phyloP scores from a whole-genome alignment of 2,113 vertebrate species.

The Myotis davidii region DNA sequence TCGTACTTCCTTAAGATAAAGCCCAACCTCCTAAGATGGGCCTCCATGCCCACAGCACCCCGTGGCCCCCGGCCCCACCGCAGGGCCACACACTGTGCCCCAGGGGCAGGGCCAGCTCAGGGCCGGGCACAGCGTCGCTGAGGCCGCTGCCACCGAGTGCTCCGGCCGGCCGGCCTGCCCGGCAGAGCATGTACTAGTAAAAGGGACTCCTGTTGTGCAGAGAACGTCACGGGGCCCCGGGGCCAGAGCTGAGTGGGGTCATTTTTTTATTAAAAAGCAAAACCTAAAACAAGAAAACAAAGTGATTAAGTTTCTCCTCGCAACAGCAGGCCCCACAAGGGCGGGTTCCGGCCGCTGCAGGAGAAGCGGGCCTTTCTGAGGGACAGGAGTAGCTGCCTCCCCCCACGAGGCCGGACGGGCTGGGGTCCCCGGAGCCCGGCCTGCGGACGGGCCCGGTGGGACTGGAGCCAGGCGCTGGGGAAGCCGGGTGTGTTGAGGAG shows the following conservation, averaged over 20 bases:
- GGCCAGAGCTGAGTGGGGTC: background rate
- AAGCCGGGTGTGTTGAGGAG: accelerated
- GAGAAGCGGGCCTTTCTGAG: background rate
- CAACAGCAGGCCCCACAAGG: background rate
- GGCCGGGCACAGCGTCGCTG: background rate
- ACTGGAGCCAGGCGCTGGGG: background rate
- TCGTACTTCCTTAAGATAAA: background rate
- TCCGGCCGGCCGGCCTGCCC: background rate
- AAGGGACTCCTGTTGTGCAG: background rate
- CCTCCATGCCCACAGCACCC: accelerated
- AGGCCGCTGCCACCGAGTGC: background rate
- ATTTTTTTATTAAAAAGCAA: slow-evolving; percentile 72
- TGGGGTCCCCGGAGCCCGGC: background rate
- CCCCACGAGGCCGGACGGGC: background rate
- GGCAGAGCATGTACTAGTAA: background rate
- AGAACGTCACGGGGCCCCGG: background rate
- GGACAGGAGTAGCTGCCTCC: slow-evolving; percentile 22
- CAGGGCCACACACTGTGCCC: accelerated
- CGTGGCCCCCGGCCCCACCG: accelerated
- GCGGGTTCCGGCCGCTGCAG: accelerated
- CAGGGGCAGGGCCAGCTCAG: background rate
- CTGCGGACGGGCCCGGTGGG: background rate
- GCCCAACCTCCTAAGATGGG: background rate
- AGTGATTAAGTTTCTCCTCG: slow-evolving; percentile 60
- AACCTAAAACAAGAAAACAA: slow-evolving; percentile 73